A percentile compares a stretch with the other conserved stretches of the same genome.
Conservation (phyloP, 2,888 invertebrate genomes). For the Zhengitettix transpicula region DNA sequence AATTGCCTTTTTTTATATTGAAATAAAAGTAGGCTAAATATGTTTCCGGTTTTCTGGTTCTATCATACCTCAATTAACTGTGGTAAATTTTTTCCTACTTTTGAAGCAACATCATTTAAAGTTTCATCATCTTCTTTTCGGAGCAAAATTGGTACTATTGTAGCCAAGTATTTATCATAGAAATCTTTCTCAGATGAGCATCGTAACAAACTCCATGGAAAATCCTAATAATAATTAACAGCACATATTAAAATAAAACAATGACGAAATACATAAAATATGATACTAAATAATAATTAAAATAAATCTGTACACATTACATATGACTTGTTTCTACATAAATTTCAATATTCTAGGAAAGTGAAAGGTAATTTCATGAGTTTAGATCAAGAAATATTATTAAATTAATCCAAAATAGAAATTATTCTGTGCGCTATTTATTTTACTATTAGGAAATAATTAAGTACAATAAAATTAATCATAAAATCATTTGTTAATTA, state of each 20-base stretch:
- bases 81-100: constrained; percentile 16
- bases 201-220: constrained; percentile 24
- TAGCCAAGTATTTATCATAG: constrained; percentile 23
- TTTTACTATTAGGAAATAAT: too few species aligned
- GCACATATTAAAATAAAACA: background rate
- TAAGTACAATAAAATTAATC: too few species aligned
- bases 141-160: constrained; percentile 27
- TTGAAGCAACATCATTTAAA: constrained; percentile 19
- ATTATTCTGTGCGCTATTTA: too few species aligned
- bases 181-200: constrained; percentile 25
- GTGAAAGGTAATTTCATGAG: constrained; percentile 21
- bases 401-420: too few species aligned
- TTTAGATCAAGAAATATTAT: too few species aligned
- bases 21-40: too few species aligned
- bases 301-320: too few species aligned
- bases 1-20: too few species aligned
- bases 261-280: background rate
- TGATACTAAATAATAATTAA: constrained; percentile 2
- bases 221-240: constrained; percentile 18
- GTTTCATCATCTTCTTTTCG: constrained; percentile 20
- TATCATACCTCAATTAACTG: constrained; percentile 20
- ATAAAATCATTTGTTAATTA: too few species aligned
- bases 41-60: too few species aligned
- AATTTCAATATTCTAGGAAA: constrained; percentile 11
- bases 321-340: too few species aligned